These are phyloP conservation scores for Hippoglossus stenolepis DNA, from an alignment of 2,113 vertebrate species.

Conservation along the genomic window DNA sequence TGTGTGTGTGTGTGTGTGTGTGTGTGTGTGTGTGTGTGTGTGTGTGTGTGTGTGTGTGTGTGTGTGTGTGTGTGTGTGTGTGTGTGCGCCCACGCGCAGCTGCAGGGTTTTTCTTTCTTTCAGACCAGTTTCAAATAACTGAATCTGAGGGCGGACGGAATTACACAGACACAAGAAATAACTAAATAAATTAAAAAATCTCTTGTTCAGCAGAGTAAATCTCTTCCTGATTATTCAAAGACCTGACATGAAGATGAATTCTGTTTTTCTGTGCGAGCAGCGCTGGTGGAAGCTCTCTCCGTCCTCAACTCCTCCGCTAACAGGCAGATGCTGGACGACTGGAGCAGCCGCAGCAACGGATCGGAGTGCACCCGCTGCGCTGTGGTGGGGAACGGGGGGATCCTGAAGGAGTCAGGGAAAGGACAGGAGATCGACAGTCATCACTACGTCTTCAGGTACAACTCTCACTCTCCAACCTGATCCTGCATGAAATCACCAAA, in stretches of 20 bases:
- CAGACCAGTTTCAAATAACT: neutral
- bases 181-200: too few species aligned
- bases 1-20: too few species aligned
- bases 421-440: constrained; percentile 85
- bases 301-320: constrained; percentile 79
- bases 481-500: too few species aligned
- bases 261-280: constrained; percentile 57
- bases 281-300: constrained; percentile 68
- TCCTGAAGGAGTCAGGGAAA: constrained; percentile 80
- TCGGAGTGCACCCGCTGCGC: constrained; percentile 76
- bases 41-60: neutral
- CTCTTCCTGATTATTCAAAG: too few species aligned
- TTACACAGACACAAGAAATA: too few species aligned
- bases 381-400: constrained; percentile 84
- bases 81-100: too few species aligned
- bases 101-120: neutral
- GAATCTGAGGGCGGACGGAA: neutral
- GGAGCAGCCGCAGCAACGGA: constrained; percentile 25
- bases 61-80: neutral
- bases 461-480: neutral
- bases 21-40: neutral
- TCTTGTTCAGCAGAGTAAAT: too few species aligned
- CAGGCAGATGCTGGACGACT: constrained; percentile 79
- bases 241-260: neutral
- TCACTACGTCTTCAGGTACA: constrained; percentile 85